Evolutionary conservation across 2,888 invertebrate species (phyloP), one percentile per base, ranked within the genome.

Genomic region (Sclerodermus sp.): DNA sequence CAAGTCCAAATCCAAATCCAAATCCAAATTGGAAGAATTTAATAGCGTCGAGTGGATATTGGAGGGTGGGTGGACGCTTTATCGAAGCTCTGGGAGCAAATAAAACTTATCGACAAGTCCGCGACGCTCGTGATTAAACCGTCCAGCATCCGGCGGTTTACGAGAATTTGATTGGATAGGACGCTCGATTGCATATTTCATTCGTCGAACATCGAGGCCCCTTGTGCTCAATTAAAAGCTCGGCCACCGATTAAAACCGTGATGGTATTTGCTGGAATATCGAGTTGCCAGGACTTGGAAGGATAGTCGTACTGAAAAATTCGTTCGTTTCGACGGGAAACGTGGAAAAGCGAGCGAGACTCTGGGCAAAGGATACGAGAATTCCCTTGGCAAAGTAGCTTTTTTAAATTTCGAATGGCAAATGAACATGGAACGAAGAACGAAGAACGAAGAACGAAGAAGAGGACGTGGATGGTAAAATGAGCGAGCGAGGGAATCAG

Each of bases 101-200:
- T 57, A 60, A 60, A 60, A 57, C 55, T 60, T 60, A 60, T 60
- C 60, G 57, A 60, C 49, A 55, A 54, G 47, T 51, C 53, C 42
- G 16, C 1, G 1, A 44, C 23, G 23, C 37, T 36, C 49, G 55
- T 50, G 49, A 58, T 39, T 45, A 48, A 46, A 32, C 45, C 49
- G 40, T 47, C 40, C 38, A 46, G 55, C 53, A 48, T 49, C 46
- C 58, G 60, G 48, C 45, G 49, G 39, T 39, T 29, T 50, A 57
- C 52, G 49, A 54, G 47, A 45, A 46, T 59, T 59, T 48, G 57
- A 62, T 61, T 59, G 62, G 59, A 62, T 57, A 46, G 58, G 52
- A 51, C 49, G 51, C 39, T 55, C 57, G 50, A 59, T 55, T 51
- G 61, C 61, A 59, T 62, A 62, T 57, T 52, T 59, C 53, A 62